These are phyloP conservation scores for Anser brachyrhynchus DNA, from an alignment of 2,113 vertebrate species.

Conservation along the genomic window DNA sequence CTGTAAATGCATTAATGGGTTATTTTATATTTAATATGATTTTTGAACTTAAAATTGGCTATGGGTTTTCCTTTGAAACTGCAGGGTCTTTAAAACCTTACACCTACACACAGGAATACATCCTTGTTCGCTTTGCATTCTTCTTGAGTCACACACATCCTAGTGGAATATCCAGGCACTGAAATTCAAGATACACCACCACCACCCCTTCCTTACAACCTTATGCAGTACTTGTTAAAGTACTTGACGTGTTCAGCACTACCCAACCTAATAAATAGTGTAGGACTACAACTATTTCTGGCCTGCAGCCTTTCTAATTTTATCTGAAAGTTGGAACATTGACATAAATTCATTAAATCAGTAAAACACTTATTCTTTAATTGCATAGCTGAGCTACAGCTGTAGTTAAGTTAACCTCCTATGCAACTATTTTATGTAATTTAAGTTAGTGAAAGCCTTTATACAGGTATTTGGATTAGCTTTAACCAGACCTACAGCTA, in stretches of 20 bases:
- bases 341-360: neutral
- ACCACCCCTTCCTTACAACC: neutral
- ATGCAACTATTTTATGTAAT: no score
- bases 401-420: neutral
- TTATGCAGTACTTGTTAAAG: neutral
- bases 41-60: constrained; percentile 52
- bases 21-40: constrained; percentile 77
- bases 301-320: neutral
- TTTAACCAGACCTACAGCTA: neutral
- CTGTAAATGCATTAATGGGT: constrained; percentile 75
- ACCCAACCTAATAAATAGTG: neutral
- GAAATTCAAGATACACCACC: neutral
- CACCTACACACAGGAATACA: rapidly evolving
- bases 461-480: neutral
- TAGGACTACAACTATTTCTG: neutral
- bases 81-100: neutral
- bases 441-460: neutral
- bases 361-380: neutral
- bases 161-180: neutral
- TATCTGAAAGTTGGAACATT: neutral
- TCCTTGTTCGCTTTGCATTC: neutral
- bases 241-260: neutral
- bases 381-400: neutral
- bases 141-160: neutral
- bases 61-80: constrained; percentile 25